Conservation (phyloP, 2,797 vertebrate genomes). For the Sternotherus odoratus region DNA sequence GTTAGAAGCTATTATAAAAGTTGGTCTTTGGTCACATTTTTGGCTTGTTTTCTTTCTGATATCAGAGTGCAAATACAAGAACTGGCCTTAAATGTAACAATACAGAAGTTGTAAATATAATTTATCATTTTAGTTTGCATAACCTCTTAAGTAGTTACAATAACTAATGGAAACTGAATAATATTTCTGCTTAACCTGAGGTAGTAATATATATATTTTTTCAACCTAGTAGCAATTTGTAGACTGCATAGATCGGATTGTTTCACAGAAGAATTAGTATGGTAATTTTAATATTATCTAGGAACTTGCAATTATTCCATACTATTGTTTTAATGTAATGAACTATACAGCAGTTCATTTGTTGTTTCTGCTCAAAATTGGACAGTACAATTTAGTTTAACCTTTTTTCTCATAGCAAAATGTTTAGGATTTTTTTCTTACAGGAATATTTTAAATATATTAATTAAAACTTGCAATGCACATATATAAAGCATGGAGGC, state of each 20-base stretch:
- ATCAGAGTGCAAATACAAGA: neutral
- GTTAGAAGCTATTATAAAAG: neutral
- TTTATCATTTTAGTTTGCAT: constrained; percentile 45
- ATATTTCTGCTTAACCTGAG: constrained; percentile 64
- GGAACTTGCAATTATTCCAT: constrained; percentile 63
- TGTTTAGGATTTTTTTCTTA: neutral
- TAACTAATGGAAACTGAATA: constrained; percentile 58
- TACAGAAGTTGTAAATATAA: constrained; percentile 52
- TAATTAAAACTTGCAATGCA: constrained; percentile 5
- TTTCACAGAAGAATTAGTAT: constrained; percentile 73
- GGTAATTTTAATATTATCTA: constrained; percentile 75
- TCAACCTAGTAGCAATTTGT: constrained; percentile 35
- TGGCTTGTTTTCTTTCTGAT: neutral
- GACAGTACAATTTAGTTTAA: constrained; percentile 19
- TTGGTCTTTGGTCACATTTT: neutral
- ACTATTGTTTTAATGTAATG: constrained; percentile 64
- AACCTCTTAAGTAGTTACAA: constrained; percentile 59
- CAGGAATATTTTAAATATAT: constrained; percentile 27
- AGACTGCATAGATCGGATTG: constrained; percentile 59
- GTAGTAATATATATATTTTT: constrained; percentile 59
- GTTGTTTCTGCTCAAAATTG: constrained; percentile 47
- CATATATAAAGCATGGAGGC: constrained; percentile 15
- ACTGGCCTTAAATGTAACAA: constrained; percentile 24
- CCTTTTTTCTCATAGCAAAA: constrained; percentile 47
- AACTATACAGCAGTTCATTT: constrained; percentile 32